Evolutionary conservation across 1,140 invertebrate species (phyloP).

Genomic region (Anthonomus grandis): DNA sequence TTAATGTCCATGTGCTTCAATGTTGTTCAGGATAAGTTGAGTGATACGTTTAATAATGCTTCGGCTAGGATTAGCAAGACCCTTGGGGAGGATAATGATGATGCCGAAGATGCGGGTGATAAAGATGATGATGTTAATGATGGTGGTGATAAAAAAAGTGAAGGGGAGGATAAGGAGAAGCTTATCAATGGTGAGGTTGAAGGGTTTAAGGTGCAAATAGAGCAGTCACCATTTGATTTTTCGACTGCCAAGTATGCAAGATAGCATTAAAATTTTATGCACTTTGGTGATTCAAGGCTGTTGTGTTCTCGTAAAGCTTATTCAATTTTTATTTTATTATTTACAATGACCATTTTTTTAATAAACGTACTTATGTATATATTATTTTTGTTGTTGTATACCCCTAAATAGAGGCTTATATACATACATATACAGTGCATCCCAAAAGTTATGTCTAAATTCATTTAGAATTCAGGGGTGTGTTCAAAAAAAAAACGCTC

Average conservation of each 20-base stretch:
- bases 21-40: conserved; percentile 84
- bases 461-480: no score
- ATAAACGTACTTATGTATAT: no score
- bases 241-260: conserved; percentile 3
- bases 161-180: not conserved
- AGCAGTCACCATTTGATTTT: conserved; percentile 9
- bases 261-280: not conserved
- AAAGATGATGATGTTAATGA: not conserved
- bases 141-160: not conserved
- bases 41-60: conserved; percentile 80
- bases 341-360: no score
- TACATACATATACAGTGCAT: no score
- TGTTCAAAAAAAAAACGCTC: no score
- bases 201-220: conserved; percentile 2
- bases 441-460: no score
- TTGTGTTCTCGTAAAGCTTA: no score
- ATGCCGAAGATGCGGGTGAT: conserved; percentile 3
- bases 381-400: no score
- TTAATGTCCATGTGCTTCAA: conserved; percentile 97
- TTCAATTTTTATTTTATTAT: no score
- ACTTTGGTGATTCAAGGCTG: no score
- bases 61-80: conserved; percentile 81
- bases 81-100: conserved; percentile 62
- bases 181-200: not conserved
- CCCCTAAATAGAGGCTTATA: no score